A percentile compares a stretch with the other conserved stretches of the same genome.
These are phyloP conservation scores for Drosophila diplacantha DNA, from an alignment of 2,888 invertebrate genomes.

Conservation along the genomic window DNA sequence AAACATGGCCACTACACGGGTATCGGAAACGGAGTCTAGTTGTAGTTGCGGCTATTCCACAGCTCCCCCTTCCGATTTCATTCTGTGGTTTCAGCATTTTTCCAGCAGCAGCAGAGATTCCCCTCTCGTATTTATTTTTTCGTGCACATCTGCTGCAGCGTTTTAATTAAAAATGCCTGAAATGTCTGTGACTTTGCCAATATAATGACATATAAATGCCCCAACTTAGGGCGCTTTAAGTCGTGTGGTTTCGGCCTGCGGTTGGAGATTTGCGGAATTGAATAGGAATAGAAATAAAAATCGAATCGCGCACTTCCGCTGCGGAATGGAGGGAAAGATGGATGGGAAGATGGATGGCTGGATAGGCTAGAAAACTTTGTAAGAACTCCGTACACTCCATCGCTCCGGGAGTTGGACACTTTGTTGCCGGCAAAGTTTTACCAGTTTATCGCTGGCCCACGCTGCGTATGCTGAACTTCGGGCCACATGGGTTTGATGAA, in stretches of 20 bases:
- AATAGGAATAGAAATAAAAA: constrained; percentile 28
- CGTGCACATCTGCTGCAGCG: constrained; percentile 52
- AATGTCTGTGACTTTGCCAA: constrained; percentile 40
- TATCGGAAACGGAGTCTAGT: constrained; percentile 37
- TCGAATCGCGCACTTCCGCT: constrained; percentile 33
- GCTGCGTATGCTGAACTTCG: constrained; percentile 28
- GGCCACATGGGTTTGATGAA: constrained; percentile 37
- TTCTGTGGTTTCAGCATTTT: constrained; percentile 52
- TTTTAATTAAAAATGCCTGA: constrained; percentile 61
- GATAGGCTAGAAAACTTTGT: constrained; percentile 30
- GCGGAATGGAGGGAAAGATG: constrained; percentile 7
- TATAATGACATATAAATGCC: constrained; percentile 46
- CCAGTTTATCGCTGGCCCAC: constrained; percentile 22
- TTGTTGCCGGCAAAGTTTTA: constrained; percentile 20
- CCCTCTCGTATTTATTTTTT: constrained; percentile 8
- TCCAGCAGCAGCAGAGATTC: constrained; percentile 6
- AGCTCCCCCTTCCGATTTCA: constrained; percentile 12
- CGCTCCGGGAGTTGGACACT: constrained; percentile 29
- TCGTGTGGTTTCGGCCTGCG: constrained; percentile 38
- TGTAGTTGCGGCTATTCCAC: constrained; percentile 26
- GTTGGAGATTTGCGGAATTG: constrained; percentile 27
- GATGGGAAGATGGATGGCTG: constrained; percentile 10
- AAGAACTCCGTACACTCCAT: constrained; percentile 22
- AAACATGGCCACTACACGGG: constrained; percentile 50
- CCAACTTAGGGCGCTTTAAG: constrained; percentile 41